Evolutionary conservation across 1,140 invertebrate genomes (phyloP), one percentile per base, ranked within the genome.

Genomic region (Drosophila teissieri): DNA sequence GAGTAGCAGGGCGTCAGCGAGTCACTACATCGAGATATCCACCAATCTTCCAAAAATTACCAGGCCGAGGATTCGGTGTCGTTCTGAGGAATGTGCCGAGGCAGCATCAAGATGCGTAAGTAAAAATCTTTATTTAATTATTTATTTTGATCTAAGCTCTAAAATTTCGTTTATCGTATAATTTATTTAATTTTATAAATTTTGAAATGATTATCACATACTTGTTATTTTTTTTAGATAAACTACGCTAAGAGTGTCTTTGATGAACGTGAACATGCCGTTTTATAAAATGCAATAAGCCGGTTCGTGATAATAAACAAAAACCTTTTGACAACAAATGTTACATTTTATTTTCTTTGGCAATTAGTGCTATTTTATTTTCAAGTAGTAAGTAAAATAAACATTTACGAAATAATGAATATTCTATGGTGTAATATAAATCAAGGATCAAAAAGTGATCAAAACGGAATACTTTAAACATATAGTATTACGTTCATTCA

Each of bases 171-270:
- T 42, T 40, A 31, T 24, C 24, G 51, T 61, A 53, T 73, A 11
- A 44, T 61, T 56, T 65, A 34, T 55, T 62, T 57, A 27, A 2
- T 24, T 44, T 65, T 65, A 68, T 15, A 70, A 70, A 56, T 45
- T 48, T 48, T 46, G 64, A 70, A 70, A 70, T 44, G 37, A 57
- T 34, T 72, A 70, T 70, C 64, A 70, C 52, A 57, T 54, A 22
- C 53, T 78, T 85, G 89, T 95, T 45, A 94, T 95, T 45, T 94
- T 93, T 3, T 94, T 96, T 94, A 96, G 92, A 95, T 96, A 58
- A 97, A 97, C 84, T 97, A 97, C 93, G 97, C 97, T 40, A 97
- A 97, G 91, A 95, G 95, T 84, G 94, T 98, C 82, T 96, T 96
- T 91, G 95, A 97, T 91, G 97, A 98, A 93, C 94, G 95, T 67